A percentile compares a stretch with the other conserved stretches of the same genome.
Evolutionary conservation across 2,888 invertebrate species (phyloP).

Genomic region (Chymomyza amoena): DNA sequence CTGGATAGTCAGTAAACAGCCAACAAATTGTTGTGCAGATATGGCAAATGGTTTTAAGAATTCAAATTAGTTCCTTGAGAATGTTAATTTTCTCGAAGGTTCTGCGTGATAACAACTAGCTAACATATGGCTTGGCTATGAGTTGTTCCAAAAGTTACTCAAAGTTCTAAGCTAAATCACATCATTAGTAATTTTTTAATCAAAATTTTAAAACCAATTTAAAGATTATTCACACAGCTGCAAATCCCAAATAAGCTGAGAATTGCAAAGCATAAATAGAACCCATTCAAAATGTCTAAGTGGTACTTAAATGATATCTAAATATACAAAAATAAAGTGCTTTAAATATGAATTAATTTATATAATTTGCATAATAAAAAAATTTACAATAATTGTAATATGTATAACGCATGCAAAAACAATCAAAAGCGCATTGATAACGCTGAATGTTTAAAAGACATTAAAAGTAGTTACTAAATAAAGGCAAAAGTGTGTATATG

Average conservation of each 20-base stretch:
- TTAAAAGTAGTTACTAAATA: not conserved
- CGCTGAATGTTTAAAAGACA: not conserved
- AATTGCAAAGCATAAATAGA: not conserved
- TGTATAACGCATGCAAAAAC: slow-evolving; percentile 1
- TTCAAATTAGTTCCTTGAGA: no score
- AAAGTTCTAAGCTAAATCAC: no score
- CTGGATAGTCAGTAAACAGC: no score
- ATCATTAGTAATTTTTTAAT: no score
- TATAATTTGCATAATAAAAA: not conserved
- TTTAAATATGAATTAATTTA: not conserved
- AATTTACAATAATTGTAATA: not conserved
- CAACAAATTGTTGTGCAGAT: no score
- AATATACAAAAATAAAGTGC: not conserved
- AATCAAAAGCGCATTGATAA: not conserved
- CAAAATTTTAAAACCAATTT: not conserved
- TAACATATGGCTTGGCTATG: no score
- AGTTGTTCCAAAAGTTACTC: no score
- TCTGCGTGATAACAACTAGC: no score
- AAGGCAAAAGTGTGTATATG: not conserved
- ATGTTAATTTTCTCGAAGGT: no score
- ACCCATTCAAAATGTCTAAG: not conserved
- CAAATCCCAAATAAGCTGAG: not conserved
- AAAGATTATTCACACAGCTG: not conserved
- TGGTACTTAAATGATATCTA: not conserved
- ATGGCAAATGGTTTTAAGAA: no score